These are phyloP conservation scores for Staurois parvus DNA, from an alignment of 2,797 vertebrate genomes.

Conservation along the genomic window DNA sequence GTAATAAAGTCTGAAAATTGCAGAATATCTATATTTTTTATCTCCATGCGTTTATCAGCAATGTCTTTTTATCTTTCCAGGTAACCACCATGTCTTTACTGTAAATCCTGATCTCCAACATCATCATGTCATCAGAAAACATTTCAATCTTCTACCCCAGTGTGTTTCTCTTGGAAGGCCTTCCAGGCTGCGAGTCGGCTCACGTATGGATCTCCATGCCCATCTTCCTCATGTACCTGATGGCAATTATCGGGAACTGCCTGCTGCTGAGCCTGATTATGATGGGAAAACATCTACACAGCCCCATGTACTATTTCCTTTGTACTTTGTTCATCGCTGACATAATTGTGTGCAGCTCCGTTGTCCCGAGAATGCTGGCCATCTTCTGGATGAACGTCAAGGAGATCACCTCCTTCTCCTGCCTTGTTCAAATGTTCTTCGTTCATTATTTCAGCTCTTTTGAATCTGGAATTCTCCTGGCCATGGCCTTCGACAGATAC, in stretches of 20 bases:
- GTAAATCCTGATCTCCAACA: background rate
- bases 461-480: constrained; percentile 77
- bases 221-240: constrained; percentile 56
- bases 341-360: constrained; percentile 70
- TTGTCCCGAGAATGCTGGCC: constrained; percentile 74
- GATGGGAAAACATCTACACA: constrained; percentile 71
- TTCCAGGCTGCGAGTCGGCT: constrained; percentile 46
- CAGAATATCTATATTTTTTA: too few species aligned
- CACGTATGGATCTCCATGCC: constrained; percentile 62
- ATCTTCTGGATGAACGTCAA: constrained; percentile 73
- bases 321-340: constrained; percentile 74
- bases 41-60: too few species aligned
- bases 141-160: background rate
- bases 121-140: constrained; percentile 40
- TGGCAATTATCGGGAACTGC: constrained; percentile 74
- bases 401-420: constrained; percentile 73
- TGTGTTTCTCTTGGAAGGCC: constrained; percentile 58
- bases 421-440: constrained; percentile 83
- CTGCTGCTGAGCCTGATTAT: constrained; percentile 72
- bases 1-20: too few species aligned
- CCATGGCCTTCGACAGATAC: constrained; percentile 80
- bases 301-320: constrained; percentile 84
- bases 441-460: constrained; percentile 76
- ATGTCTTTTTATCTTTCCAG: too few species aligned
- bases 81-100: too few species aligned